Evolutionary conservation across 2,113 vertebrate species (phyloP).

Genomic region (Pholis gunnellus): DNA sequence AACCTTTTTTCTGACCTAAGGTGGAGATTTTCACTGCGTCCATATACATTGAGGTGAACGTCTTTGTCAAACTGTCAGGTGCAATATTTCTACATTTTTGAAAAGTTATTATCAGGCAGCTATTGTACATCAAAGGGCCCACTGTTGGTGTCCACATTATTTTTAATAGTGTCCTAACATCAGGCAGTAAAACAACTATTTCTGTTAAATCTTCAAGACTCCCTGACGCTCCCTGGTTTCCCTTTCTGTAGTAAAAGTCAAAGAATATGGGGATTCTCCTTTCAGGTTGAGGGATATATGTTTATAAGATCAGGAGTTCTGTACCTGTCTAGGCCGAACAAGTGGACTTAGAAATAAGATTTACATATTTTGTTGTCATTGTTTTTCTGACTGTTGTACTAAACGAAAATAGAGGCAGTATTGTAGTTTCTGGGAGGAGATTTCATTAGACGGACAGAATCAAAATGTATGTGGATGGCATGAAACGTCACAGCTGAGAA

Average conservation of each 20-base stretch:
- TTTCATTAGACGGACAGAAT: not conserved
- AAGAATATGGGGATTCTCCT: not conserved
- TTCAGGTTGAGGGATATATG: not conserved
- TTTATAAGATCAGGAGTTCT: not conserved
- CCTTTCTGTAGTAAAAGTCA: not conserved
- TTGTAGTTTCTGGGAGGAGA: not conserved
- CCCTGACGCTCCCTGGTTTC: not conserved
- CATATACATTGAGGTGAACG: not conserved
- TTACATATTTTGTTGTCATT: not conserved
- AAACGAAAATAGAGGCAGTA: not conserved
- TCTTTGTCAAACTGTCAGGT: not conserved
- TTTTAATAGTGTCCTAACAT: not conserved
- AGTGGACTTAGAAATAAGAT: not conserved
- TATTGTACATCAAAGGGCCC: not conserved
- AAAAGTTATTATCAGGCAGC: not conserved
- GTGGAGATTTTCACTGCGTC: not conserved
- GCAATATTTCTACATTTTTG: not conserved
- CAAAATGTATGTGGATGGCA: not conserved
- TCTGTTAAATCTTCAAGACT: not conserved
- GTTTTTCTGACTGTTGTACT: not conserved
- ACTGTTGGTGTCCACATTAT: not conserved
- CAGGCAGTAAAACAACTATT: not conserved
- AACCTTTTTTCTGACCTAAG: not conserved
- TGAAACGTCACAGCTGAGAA: constrained; percentile 15
- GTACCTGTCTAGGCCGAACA: not conserved